A percentile compares a stretch with the other conserved stretches of the same genome.
Conservation (phyloP, 1,140 invertebrate genomes). For the Drosophila neocordata region DNA sequence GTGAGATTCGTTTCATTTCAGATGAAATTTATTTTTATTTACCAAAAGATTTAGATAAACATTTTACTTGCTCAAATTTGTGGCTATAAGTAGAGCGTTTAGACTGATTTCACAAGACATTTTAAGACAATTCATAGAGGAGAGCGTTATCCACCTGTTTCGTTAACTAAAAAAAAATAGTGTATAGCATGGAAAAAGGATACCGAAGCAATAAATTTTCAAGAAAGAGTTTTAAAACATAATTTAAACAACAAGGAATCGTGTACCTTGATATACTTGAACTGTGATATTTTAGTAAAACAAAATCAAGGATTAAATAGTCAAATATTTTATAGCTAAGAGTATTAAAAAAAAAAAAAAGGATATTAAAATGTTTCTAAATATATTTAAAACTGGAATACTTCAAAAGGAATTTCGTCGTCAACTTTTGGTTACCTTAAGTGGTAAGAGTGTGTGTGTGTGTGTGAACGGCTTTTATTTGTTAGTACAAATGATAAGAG, state of each 20-base stretch:
- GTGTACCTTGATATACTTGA: neutral
- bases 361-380: slow-evolving; percentile 42
- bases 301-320: slow-evolving; percentile 22
- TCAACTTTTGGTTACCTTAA: slow-evolving; percentile 66
- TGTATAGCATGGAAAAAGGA: slow-evolving; percentile 59
- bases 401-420: slow-evolving; percentile 57
- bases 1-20: slow-evolving; percentile 6
- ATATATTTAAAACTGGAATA: slow-evolving; percentile 58
- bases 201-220: slow-evolving; percentile 37
- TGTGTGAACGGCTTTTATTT: too few species aligned
- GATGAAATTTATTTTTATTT: slow-evolving; percentile 43
- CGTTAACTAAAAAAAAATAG: neutral
- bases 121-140: slow-evolving; percentile 18
- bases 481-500: neutral
- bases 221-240: slow-evolving; percentile 45
- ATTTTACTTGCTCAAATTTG: slow-evolving; percentile 12
- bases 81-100: slow-evolving; percentile 42
- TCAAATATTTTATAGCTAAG: slow-evolving; percentile 3
- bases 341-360: neutral
- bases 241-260: neutral
- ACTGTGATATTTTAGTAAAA: slow-evolving; percentile 52
- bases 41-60: slow-evolving; percentile 59
- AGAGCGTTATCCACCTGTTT: neutral
- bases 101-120: slow-evolving; percentile 48
- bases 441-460: slow-evolving; percentile 54